Evolutionary conservation across 2,797 vertebrate genomes (phyloP), one percentile per base, ranked within the genome.

Genomic region (Chiloscyllium punctatum): DNA sequence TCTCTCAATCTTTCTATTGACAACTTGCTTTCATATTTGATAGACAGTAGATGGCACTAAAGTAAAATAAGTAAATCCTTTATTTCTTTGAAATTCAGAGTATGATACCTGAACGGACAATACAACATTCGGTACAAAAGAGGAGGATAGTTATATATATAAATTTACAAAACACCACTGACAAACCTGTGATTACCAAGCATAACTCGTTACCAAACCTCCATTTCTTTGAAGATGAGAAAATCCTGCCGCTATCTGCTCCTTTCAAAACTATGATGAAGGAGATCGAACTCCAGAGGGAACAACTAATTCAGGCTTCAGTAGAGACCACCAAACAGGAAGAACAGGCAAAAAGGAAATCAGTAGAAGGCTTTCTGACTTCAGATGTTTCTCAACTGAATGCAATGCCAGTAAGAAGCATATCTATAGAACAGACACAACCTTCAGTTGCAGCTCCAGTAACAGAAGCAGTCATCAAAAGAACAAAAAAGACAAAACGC

Each of bases 201-300:
- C 74, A n/a, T 57, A 23, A n/a, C 6, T 96, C 96, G 16, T 94
- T 96, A 84, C 82, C 95, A 84, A 51, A 96, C 30, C 95, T 96
- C 79, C 4, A 3, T 21, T 2, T 21, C 72, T 53, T 18, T 74
- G 90, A 96, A 95, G 96, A 96, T 95, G 91, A 96, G 96, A 21
- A 91, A 66, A 6, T 0, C 0, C 94, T 97, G 94, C 96, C 96
- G 95, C 86, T 97, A 23, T 97, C 96, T 96, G 94, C 96, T 96
- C 96, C 97, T 96, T 97, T 97, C 66, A 96, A 96, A 96, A 97
- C 95, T 96, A 96, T 96, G 95, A 96, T 97, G 95, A 96, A 97
- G 96, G 96, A 97, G 86, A 2, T 98, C 96, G 94, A 96, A 82
- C 94, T 96, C 96, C 97, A 97, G 96, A 97, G 96, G 96, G 95